Base-by-base conservation (phyloP, 2,113 vertebrate species). In the Apteryx owenii region DNA sequence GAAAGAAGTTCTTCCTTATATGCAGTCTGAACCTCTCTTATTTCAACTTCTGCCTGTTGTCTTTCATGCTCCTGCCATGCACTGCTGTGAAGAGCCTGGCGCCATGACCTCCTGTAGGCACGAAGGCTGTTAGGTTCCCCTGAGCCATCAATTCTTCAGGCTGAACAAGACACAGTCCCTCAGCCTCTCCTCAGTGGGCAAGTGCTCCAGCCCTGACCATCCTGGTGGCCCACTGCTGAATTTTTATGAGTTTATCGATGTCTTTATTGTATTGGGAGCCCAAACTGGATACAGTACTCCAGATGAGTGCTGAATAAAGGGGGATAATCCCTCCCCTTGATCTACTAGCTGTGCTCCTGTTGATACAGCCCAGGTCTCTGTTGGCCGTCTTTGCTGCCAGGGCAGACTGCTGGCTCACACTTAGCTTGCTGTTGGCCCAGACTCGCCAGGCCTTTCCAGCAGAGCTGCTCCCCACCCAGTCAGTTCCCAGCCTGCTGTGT, bases 31-130 rank as follows among this genome's bases (percentile, higher is more conserved):
- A 25, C 8, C 13, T 40, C 12, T 81, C 25, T 42, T 65, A 11
- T 11, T 91, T 62, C 51, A 19, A 7, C 3, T 62, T 38, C 3
- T 4, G 23, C 16, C 19, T 66, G 8, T 19, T 51, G 38, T 18
- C 8, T 71, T 31, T 40, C 7, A 16, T 48, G 46, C 46, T 15
- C 19, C 29, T 73, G 29, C 21, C 10, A 53, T 0, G 1, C 20
- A 13, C 5, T 15, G 5, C 44, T 50, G 13, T 53, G 23, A 81
- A 44, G 16, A n/a, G 5, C 5, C 0, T 1, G 6, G 29, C 11
- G 70, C 53, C 38, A 8, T 19, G 44, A 23, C 7, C 7, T 77
- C 31, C 31, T 33, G 9, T 2, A 17, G 44, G 7, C 26, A 23
- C 18, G 31, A 38, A 13, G 13, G 17, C 25, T 42, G 7, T 62